These are phyloP conservation scores for Ornithoptera alexandrae DNA, from an alignment of 2,888 invertebrate species.

Conservation along the genomic window DNA sequence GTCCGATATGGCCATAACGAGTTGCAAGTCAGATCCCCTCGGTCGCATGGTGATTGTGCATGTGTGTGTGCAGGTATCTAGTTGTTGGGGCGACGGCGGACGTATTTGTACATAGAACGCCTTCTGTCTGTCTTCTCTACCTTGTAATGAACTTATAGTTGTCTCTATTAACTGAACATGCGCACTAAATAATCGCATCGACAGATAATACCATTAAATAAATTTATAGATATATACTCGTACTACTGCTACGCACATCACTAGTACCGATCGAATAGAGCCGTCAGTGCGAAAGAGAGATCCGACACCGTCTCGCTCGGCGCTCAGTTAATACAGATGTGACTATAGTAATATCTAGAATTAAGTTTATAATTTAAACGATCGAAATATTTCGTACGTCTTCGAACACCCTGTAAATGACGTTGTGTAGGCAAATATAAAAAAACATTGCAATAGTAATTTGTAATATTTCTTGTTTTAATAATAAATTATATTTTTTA, in stretches of 20 bases:
- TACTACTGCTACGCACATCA: background rate
- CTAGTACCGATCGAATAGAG: background rate
- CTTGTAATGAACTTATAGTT: slow-evolving; percentile 46
- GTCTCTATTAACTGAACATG: slow-evolving; percentile 15
- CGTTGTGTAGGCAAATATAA: slow-evolving; percentile 45
- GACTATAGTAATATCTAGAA: slow-evolving; percentile 56
- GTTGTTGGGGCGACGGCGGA: slow-evolving; percentile 51
- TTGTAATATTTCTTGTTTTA: slow-evolving; percentile 72
- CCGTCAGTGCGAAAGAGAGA: slow-evolving; percentile 1
- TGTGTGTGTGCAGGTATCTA: slow-evolving; percentile 42
- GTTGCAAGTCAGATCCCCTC: slow-evolving; percentile 45
- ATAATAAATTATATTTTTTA: slow-evolving; percentile 79
- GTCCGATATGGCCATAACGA: slow-evolving; percentile 56
- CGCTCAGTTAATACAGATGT: slow-evolving; percentile 18
- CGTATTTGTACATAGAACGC: slow-evolving; percentile 65
- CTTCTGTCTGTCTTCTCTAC: slow-evolving; percentile 65
- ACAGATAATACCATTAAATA: slow-evolving; percentile 6
- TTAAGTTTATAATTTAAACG: slow-evolving; percentile 57
- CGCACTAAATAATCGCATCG: slow-evolving; percentile 1
- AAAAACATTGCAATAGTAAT: slow-evolving; percentile 53
- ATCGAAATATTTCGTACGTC: slow-evolving; percentile 54
- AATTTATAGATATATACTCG: slow-evolving; percentile 13
- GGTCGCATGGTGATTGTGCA: slow-evolving; percentile 51
- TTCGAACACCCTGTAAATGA: slow-evolving; percentile 41
- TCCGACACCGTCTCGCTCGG: background rate